A percentile compares a stretch with the other conserved stretches of the same genome.
These are phyloP conservation scores for Temnothorax curvispinosus DNA, from an alignment of 1,140 invertebrate genomes.

Conservation along the genomic window DNA sequence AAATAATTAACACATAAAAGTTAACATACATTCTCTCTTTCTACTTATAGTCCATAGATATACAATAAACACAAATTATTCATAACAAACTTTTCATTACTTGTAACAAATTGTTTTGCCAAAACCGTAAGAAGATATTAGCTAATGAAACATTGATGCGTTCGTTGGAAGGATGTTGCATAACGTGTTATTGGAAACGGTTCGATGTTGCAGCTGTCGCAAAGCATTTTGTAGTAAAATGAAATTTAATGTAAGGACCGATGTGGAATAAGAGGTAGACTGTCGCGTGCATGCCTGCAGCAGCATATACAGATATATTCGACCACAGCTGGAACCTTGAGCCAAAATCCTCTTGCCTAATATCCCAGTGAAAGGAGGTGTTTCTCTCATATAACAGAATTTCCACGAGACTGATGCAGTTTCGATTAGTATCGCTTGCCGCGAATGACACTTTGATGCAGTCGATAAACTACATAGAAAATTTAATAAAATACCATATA, in stretches of 20 bases:
- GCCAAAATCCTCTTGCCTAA: slow-evolving; percentile 16
- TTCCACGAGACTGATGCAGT: not conserved
- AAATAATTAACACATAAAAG: not conserved
- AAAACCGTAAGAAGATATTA: not conserved
- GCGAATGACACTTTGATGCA: not conserved
- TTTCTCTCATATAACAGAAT: slow-evolving; percentile 37
- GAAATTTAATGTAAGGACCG: not conserved
- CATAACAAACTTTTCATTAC: not conserved
- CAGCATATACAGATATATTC: not conserved
- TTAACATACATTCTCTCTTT: not conserved
- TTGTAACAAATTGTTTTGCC: not conserved
- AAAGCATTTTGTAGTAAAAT: not conserved
- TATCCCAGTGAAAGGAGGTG: slow-evolving; percentile 55
- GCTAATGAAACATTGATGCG: not conserved
- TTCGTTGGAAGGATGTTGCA: not conserved
- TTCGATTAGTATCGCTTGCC: not conserved
- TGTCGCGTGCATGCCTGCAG: not conserved
- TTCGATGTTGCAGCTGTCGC: not conserved
- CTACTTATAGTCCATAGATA: not conserved
- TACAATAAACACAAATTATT: not conserved
- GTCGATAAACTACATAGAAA: not conserved
- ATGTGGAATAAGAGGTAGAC: not conserved
- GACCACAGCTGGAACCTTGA: not conserved
- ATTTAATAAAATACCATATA: not conserved
- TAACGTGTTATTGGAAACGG: not conserved